Base-by-base conservation (phyloP, 2,797 vertebrate species). In the Tokudaia tokunoshimensis region DNA sequence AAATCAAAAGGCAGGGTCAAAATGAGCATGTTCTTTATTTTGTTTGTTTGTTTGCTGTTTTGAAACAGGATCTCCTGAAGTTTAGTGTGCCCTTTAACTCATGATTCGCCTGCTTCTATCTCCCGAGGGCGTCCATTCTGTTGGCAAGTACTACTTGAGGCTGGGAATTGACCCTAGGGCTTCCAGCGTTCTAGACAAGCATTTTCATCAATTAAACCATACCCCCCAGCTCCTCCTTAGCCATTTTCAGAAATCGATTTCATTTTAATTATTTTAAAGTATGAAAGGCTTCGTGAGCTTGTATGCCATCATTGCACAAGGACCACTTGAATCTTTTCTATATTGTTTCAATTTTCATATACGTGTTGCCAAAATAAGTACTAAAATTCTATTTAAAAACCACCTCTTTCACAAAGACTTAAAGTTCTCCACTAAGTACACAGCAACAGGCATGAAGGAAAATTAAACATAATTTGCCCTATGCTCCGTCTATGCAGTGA, bases 381-480 rank as follows among this genome's bases (percentile, higher is more conserved):
- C 83, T 47, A 85, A 85, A 50, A 22, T 24, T 70, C 47, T 52
- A 50, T 34, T 78, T 50, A 78, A 78, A 52, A 29, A 6, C 17
- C 59, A 83, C 10, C 10, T 65, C 74, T 47, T 76, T 76, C 29
- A 84, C 41, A 47, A n/a, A 94, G 76, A 90, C 31, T 44, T 57
- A 76, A 76, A 76, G 19, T 34, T 61, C 55, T 83, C 55, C 67
- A 67, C 52, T 76, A 74, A 37, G 6, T 65, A 26, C 34, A 95
- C 26, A 61, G 47, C 19, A 88, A 79, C 31, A 85, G 80, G 22
- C 63, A 83, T 72, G 80, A 83, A 94, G 24, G 4, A 22, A n/a
- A 90, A 92, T 37, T 67, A 87, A 92, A 81, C 26, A 88, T 93
- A n/a, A 67, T 93, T 95, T 88, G 78, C 17, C 7, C 59, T 91